phyloP scores from a whole-genome alignment of 2,888 invertebrate species.

The Formica aserva region DNA sequence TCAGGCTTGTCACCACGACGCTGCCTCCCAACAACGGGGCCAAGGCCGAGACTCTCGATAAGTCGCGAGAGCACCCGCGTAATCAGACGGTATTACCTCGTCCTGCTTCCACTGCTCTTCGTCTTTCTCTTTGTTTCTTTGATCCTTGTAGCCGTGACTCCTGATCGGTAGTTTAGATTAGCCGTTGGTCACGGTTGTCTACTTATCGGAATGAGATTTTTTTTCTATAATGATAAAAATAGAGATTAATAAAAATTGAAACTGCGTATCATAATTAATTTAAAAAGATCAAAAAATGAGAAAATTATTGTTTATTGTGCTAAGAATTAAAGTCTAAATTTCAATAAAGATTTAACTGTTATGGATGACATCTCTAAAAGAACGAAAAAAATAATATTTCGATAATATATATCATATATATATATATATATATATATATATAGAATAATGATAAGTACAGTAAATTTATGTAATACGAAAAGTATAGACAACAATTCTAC shows the following conservation, averaged over 20 bases:
- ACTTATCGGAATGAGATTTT: background rate
- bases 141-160: background rate
- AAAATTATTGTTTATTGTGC: background rate
- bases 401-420: too few species aligned
- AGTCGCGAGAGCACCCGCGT: slow-evolving; percentile 45
- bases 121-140: background rate
- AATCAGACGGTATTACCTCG: slow-evolving; percentile 67
- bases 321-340: background rate
- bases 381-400: background rate
- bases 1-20: slow-evolving; percentile 58
- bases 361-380: background rate
- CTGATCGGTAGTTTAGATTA: slow-evolving; percentile 8
- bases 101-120: background rate
- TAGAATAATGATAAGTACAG: background rate
- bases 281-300: background rate
- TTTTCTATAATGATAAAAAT: background rate
- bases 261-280: background rate
- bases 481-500: background rate
- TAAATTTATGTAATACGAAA: background rate
- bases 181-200: background rate
- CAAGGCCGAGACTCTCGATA: slow-evolving; percentile 59
- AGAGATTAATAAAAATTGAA: background rate
- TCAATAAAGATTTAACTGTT: background rate
- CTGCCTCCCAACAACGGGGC: slow-evolving; percentile 66
- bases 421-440: too few species aligned